These are phyloP conservation scores for Elaphurus davidianus DNA, from an alignment of 2,113 vertebrate species.

Conservation along the genomic window DNA sequence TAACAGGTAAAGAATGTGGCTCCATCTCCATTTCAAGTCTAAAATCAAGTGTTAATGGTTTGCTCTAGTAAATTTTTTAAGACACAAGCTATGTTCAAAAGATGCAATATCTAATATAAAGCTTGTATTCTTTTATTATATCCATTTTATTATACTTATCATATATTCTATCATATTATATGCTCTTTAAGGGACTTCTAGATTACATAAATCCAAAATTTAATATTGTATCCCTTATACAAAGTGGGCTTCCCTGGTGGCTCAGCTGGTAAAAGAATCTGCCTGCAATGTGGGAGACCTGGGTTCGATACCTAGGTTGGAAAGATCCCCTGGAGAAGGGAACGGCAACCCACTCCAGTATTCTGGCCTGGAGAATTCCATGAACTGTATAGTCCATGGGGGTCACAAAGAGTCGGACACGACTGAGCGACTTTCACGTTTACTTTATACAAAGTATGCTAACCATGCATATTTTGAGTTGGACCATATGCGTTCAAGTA, in stretches of 20 bases:
- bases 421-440: fast-evolving
- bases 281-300: background rate
- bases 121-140: background rate
- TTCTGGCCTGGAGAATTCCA: background rate
- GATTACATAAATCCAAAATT: background rate
- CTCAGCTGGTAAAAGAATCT: background rate
- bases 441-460: background rate
- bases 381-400: background rate
- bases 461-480: background rate
- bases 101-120: background rate
- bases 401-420: background rate
- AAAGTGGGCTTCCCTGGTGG: background rate
- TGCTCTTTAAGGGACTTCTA: background rate
- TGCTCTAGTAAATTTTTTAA: background rate
- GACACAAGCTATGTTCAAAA: background rate
- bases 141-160: background rate
- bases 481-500: background rate
- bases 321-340: background rate
- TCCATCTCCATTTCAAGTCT: background rate
- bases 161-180: background rate
- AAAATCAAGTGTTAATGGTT: background rate
- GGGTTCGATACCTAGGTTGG: background rate
- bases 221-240: background rate
- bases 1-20: background rate
- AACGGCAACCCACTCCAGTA: background rate